phyloP scores from a whole-genome alignment of 2,888 invertebrate genomes.

The Dyspetes luteomarginatus region DNA sequence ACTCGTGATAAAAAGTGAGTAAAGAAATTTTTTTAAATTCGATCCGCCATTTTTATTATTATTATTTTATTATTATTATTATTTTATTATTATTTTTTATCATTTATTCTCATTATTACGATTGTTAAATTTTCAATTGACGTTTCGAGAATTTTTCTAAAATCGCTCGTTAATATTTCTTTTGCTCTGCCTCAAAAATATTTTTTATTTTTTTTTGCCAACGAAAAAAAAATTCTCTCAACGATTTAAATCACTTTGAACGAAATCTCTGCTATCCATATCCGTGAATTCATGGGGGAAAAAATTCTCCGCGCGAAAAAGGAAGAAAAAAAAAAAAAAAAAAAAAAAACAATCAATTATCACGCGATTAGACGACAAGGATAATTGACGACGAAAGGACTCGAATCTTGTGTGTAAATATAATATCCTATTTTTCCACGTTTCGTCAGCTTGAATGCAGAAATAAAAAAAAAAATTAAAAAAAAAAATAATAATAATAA shows the following conservation, averaged over 20 bases:
- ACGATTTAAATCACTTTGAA: conserved; percentile 9
- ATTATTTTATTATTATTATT: too few relatives aligned
- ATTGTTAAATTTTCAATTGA: not conserved
- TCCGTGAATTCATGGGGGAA: not conserved
- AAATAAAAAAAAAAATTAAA: conserved; percentile 1
- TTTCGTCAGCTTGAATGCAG: conserved; percentile 52
- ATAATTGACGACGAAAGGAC: conserved; percentile 28
- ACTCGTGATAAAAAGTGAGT: too few relatives aligned
- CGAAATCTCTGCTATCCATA: conserved; percentile 17
- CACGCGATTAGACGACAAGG: conserved; percentile 24
- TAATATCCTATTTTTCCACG: conserved; percentile 59
- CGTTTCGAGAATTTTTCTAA: conserved; percentile 57
- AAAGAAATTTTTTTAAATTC: too few relatives aligned
- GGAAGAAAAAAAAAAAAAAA: conserved; percentile 17
- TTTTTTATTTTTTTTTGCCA: not conserved
- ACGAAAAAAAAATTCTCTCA: not conserved
- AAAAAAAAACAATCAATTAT: conserved; percentile 39
- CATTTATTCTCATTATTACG: not conserved
- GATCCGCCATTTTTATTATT: too few relatives aligned
- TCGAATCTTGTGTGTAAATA: conserved; percentile 60
- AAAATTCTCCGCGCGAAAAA: not conserved
- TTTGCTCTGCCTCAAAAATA: conserved; percentile 7
- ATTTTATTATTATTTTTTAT: too few relatives aligned
- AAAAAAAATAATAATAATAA: conserved; percentile 12
- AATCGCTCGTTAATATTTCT: conserved; percentile 70